Conservation (phyloP, 2,113 vertebrate species). For the Erythrocercus mccallii region DNA sequence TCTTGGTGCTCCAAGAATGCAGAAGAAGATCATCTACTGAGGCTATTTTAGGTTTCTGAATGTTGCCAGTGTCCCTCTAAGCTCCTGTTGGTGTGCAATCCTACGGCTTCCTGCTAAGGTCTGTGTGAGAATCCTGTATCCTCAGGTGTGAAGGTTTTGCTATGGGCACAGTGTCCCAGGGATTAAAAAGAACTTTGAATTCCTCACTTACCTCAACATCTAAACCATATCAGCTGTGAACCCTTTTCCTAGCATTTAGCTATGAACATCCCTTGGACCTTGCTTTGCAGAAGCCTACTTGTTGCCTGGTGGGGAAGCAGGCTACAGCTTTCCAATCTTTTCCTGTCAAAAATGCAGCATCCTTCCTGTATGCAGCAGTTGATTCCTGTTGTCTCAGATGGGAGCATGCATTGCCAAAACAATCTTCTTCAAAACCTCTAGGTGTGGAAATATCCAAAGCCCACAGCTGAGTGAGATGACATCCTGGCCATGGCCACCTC, state of each 20-base stretch:
- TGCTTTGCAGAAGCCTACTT: not conserved
- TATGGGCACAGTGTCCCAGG: not conserved
- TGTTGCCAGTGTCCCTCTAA: not conserved
- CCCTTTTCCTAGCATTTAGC: not conserved
- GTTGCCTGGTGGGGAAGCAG: not conserved
- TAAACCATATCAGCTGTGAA: not conserved
- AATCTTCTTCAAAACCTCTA: accelerated
- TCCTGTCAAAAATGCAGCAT: not conserved
- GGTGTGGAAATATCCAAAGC: not conserved
- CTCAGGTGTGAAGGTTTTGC: not conserved
- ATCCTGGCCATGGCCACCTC: not conserved
- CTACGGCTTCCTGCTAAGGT: not conserved
- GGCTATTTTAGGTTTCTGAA: slow-evolving; percentile 26
- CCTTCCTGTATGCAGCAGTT: not conserved
- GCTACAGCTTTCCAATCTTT: not conserved
- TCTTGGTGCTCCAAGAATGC: slow-evolving; percentile 16
- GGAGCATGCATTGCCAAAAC: accelerated
- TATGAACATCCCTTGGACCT: not conserved
- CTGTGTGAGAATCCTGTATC: not conserved
- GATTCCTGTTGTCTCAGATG: not conserved
- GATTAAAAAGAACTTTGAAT: not conserved
- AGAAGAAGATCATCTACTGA: slow-evolving; percentile 25
- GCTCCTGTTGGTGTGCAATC: not conserved
- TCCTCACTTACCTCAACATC: not conserved
- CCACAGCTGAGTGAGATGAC: not conserved